Conservation (phyloP, 2,113 vertebrate genomes). For the Anseranas semipalmata region DNA sequence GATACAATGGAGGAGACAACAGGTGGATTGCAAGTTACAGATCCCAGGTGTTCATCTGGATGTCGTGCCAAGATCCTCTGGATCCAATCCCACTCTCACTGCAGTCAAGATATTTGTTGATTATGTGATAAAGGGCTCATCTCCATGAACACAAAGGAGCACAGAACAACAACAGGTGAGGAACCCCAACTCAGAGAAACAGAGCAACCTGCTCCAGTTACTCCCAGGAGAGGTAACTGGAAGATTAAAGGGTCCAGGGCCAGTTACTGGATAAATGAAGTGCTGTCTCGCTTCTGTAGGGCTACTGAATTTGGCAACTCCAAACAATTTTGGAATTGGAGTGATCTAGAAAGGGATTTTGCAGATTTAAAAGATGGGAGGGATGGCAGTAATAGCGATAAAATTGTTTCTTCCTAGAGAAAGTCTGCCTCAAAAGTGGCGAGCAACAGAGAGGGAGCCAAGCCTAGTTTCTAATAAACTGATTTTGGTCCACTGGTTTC, state of each 20-base stretch:
- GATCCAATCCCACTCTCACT: not conserved
- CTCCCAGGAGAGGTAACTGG: not conserved
- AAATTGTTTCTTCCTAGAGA: not conserved
- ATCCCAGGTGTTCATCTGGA: not conserved
- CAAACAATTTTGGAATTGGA: not conserved
- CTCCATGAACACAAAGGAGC: not conserved
- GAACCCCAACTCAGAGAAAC: not conserved
- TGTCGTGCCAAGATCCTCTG: not conserved
- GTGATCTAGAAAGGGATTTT: not conserved
- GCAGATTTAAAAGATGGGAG: not conserved
- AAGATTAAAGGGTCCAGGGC: not conserved
- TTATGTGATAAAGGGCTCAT: not conserved
- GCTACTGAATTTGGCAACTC: not conserved
- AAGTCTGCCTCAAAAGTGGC: accelerated
- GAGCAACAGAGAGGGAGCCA: not conserved
- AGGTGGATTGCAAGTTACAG: not conserved
- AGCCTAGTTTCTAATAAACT: not conserved
- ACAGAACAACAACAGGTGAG: not conserved
- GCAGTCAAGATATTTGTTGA: not conserved
- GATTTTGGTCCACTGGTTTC: not conserved
- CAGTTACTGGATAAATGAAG: accelerated
- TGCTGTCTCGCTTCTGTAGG: not conserved
- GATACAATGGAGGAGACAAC: not conserved
- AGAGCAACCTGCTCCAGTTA: not conserved
- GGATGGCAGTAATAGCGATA: not conserved